Evolutionary conservation across 2,113 vertebrate genomes (phyloP).

Genomic region (Callospermophilus lateralis): DNA sequence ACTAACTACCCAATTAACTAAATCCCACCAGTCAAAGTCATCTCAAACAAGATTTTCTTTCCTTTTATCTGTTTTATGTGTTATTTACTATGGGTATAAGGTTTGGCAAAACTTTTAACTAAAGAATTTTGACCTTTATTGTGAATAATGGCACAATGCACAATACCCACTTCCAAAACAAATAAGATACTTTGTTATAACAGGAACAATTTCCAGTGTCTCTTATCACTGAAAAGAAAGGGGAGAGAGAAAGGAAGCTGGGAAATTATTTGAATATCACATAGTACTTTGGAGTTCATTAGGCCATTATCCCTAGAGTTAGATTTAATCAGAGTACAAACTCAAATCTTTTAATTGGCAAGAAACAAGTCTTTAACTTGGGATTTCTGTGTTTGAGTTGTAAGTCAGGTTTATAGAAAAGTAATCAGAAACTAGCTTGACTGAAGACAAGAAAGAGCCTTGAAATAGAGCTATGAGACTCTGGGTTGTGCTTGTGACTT

Average conservation of each 20-base stretch:
- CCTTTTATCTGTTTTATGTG: not conserved
- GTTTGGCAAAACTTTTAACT: conserved; percentile 49
- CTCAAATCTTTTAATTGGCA: conserved; percentile 48
- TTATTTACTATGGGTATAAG: not conserved
- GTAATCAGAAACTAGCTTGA: conserved; percentile 58
- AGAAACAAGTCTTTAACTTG: conserved; percentile 28
- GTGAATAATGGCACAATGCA: conserved; percentile 26
- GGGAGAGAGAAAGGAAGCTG: not conserved
- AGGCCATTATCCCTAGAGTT: conserved; percentile 2
- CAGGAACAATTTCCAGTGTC: conserved; percentile 5
- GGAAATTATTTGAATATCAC: conserved; percentile 42
- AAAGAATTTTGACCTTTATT: not conserved
- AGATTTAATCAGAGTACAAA: conserved; percentile 50
- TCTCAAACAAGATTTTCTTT: not conserved
- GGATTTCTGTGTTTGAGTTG: conserved; percentile 64
- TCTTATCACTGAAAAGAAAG: conserved; percentile 24
- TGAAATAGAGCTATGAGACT: not conserved
- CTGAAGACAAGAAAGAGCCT: conserved; percentile 33
- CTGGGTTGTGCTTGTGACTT: not conserved
- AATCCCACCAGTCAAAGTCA: not conserved
- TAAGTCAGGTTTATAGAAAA: conserved; percentile 59
- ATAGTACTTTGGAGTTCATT: conserved; percentile 30
- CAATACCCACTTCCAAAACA: conserved; percentile 46
- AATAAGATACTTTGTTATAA: conserved; percentile 40
- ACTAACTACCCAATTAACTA: too few species aligned